These are phyloP conservation scores for Aplochiton taeniatus DNA, from an alignment of 2,797 vertebrate species.

Conservation along the genomic window DNA sequence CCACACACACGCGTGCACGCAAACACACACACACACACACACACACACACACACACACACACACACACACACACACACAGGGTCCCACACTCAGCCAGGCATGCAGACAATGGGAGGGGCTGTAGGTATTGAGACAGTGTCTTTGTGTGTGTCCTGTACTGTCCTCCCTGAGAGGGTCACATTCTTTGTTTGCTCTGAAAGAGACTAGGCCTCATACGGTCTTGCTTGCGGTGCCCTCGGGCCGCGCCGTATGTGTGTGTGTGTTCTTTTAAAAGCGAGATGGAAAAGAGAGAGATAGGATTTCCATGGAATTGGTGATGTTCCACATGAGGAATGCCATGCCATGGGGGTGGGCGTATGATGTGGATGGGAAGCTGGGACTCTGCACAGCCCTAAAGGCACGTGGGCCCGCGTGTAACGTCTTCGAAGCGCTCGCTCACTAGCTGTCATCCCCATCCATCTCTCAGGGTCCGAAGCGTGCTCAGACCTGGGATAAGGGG, in stretches of 20 bases:
- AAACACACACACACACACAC: constrained; percentile 12
- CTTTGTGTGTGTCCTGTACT: constrained; percentile 65
- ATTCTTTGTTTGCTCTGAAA: constrained; percentile 62
- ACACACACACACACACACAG: no score
- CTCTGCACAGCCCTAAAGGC: constrained; percentile 32
- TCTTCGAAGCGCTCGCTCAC: constrained; percentile 32
- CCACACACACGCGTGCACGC: constrained; percentile 2
- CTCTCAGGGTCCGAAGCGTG: not conserved
- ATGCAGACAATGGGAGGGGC: constrained; percentile 46
- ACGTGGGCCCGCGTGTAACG: constrained; percentile 33
- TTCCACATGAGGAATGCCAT: constrained; percentile 52
- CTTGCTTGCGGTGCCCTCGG: constrained; percentile 45
- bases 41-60: constrained; percentile 10
- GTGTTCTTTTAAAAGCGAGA: constrained; percentile 23
- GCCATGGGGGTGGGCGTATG: constrained; percentile 19
- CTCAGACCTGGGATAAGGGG: constrained; percentile 28
- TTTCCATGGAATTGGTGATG: constrained; percentile 52
- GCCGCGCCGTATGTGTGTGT: constrained; percentile 23
- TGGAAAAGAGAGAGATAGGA: constrained; percentile 31
- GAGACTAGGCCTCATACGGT: constrained; percentile 38
- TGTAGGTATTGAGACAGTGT: constrained; percentile 55
- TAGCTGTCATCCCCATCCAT: not conserved
- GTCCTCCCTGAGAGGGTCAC: constrained; percentile 54
- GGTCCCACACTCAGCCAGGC: constrained; percentile 40
- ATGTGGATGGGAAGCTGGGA: not conserved